phyloP scores from a whole-genome alignment of 2,888 invertebrate species.

The Atethmia centrago region DNA sequence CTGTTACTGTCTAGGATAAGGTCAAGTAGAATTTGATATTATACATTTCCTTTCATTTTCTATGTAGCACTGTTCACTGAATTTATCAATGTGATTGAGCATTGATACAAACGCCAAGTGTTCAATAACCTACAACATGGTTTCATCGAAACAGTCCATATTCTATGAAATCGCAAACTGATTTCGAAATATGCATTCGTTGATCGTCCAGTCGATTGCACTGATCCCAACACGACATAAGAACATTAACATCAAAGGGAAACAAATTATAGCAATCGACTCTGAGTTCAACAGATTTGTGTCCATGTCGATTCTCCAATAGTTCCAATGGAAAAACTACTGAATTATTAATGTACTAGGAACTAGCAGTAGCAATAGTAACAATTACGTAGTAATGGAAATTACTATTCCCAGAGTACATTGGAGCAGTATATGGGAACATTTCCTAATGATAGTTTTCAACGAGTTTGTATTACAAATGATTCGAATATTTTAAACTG shows the following conservation, averaged over 20 bases:
- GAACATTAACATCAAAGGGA: constrained; percentile 64
- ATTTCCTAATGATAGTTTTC: constrained; percentile 48
- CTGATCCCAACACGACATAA: constrained; percentile 44
- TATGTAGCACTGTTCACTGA: background rate
- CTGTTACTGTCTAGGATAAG: constrained; percentile 10
- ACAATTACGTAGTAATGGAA: constrained; percentile 31
- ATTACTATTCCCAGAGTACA: constrained; percentile 31
- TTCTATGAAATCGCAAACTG: constrained; percentile 50
- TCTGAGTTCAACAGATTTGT: constrained; percentile 46
- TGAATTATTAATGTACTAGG: constrained; percentile 56
- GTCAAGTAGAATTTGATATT: background rate
- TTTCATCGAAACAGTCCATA: constrained; percentile 15
- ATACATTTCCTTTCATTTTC: background rate
- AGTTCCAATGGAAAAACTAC: constrained; percentile 31
- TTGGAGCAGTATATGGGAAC: constrained; percentile 28
- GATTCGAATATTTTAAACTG: constrained; percentile 16
- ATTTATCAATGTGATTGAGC: background rate
- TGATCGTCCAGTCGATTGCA: constrained; percentile 58
- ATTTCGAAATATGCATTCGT: constrained; percentile 52
- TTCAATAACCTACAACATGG: background rate
- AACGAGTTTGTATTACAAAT: constrained; percentile 28
- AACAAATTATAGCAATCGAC: constrained; percentile 39
- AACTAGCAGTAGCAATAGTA: constrained; percentile 28
- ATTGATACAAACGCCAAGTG: background rate
- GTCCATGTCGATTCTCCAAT: constrained; percentile 50